phyloP scores from a whole-genome alignment of 1,140 invertebrate genomes.

The Charaxes varanes region DNA sequence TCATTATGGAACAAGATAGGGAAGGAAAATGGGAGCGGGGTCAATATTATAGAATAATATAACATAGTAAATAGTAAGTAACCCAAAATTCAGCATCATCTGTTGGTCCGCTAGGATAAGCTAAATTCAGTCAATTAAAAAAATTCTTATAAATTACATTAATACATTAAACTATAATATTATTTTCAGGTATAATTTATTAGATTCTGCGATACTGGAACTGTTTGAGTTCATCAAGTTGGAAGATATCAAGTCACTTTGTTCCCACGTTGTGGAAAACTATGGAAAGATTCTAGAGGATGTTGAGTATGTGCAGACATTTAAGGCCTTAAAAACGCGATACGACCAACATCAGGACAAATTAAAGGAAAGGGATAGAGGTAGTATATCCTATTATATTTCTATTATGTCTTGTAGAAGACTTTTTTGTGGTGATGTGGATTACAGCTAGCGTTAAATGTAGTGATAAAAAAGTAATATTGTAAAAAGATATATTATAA shows the following conservation, averaged over 20 bases:
- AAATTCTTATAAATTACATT: slow-evolving; percentile 2
- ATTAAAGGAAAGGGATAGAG: slow-evolving; percentile 88
- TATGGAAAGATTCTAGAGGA: slow-evolving; percentile 95
- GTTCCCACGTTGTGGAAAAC: slow-evolving; percentile 95
- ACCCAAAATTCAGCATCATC: too few relatives aligned
- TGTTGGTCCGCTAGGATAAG: too few relatives aligned
- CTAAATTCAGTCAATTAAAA: background rate
- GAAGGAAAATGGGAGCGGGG: too few relatives aligned
- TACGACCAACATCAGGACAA: slow-evolving; percentile 97
- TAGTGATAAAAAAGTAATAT: background rate
- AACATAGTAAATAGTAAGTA: too few relatives aligned
- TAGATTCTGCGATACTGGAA: slow-evolving; percentile 99
- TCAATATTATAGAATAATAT: too few relatives aligned
- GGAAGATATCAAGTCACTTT: slow-evolving; percentile 97
- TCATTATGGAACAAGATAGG: too few relatives aligned
- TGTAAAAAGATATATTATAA: too few relatives aligned
- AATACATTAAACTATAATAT: too few relatives aligned
- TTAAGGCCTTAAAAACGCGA: slow-evolving; percentile 91
- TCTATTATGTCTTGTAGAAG: too few relatives aligned
- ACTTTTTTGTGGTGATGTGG: too few relatives aligned
- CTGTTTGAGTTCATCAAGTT: slow-evolving; percentile 99
- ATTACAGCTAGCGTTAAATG: too few relatives aligned
- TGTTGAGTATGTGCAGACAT: slow-evolving; percentile 98
- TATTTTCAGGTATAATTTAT: slow-evolving; percentile 92
- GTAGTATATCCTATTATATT: too few relatives aligned